Conservation (phyloP, 2,888 invertebrate genomes). For the Ferrisia virgata region DNA sequence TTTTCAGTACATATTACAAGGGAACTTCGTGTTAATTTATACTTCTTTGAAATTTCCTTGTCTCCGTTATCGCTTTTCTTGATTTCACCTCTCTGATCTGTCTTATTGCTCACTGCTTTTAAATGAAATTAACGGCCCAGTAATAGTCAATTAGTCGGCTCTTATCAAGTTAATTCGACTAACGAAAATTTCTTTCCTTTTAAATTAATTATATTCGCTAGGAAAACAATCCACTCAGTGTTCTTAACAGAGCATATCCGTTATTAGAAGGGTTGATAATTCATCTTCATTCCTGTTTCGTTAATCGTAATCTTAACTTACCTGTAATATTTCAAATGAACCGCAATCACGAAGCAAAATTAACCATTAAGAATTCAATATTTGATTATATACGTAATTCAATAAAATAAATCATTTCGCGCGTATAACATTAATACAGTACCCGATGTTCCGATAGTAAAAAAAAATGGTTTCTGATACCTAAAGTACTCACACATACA, state of each 20-base stretch:
- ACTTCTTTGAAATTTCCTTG: conserved; percentile 25
- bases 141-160: conserved; percentile 25
- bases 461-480: too few species aligned
- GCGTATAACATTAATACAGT: too few species aligned
- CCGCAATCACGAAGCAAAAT: too few species aligned
- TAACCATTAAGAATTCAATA: too few species aligned
- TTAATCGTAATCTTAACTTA: too few species aligned
- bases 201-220: neutral
- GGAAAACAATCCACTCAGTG: neutral
- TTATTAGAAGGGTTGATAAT: too few species aligned
- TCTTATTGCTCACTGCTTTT: neutral
- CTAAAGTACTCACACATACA: too few species aligned
- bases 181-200: conserved; percentile 28
- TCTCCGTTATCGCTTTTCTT: neutral
- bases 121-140: conserved; percentile 23
- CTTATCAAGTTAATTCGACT: conserved; percentile 15
- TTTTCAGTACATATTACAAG: neutral
- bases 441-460: too few species aligned
- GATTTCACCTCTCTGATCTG: neutral
- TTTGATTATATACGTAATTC: too few species aligned
- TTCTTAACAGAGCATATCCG: neutral
- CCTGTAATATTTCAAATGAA: neutral
- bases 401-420: too few species aligned
- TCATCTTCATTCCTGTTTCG: too few species aligned
- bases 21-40: conserved; percentile 25